A percentile compares a stretch with the other conserved stretches of the same genome.
Conservation (phyloP, 2,888 invertebrate genomes). For the Nomada ferruginata region DNA sequence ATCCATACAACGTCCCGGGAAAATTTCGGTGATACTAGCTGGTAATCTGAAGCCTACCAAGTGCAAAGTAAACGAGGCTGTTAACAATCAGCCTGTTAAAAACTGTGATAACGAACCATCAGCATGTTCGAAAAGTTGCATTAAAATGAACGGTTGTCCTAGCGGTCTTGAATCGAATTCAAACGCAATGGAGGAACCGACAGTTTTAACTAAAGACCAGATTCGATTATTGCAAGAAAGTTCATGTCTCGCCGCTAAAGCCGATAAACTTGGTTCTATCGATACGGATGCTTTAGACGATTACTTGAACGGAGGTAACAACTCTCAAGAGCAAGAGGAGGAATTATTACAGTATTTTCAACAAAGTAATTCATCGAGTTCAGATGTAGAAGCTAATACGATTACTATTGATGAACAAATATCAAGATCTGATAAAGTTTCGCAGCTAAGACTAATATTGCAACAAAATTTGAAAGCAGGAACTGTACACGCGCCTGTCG, state of each 20-base stretch:
- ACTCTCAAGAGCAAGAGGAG: conserved; percentile 92
- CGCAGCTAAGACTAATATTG: conserved; percentile 90
- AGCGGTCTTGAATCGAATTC: conserved; percentile 51
- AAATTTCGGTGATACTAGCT: conserved; percentile 76
- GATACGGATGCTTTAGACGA: conserved; percentile 93
- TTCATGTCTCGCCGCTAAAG: conserved; percentile 67
- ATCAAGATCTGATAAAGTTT: conserved; percentile 88
- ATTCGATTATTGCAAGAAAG: conserved; percentile 72
- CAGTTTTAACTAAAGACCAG: conserved; percentile 73
- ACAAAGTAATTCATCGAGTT: conserved; percentile 85
- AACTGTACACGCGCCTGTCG: conserved; percentile 75
- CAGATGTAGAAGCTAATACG: conserved; percentile 76
- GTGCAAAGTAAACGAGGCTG: conserved; percentile 71
- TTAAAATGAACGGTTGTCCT: conserved; percentile 73
- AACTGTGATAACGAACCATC: conserved; percentile 75
- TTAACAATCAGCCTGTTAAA: conserved; percentile 70
- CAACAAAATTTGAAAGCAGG: conserved; percentile 87
- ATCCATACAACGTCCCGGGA: conserved; percentile 70
- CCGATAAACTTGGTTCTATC: conserved; percentile 88
- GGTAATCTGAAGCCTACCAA: conserved; percentile 74
- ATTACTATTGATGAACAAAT: conserved; percentile 74
- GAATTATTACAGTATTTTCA: conserved; percentile 94
- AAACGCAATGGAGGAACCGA: conserved; percentile 41
- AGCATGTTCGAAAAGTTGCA: conserved; percentile 69
- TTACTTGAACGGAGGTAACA: conserved; percentile 91